These are phyloP conservation scores for Mythimna pallens DNA, from an alignment of 2,888 invertebrate genomes.

Conservation along the genomic window DNA sequence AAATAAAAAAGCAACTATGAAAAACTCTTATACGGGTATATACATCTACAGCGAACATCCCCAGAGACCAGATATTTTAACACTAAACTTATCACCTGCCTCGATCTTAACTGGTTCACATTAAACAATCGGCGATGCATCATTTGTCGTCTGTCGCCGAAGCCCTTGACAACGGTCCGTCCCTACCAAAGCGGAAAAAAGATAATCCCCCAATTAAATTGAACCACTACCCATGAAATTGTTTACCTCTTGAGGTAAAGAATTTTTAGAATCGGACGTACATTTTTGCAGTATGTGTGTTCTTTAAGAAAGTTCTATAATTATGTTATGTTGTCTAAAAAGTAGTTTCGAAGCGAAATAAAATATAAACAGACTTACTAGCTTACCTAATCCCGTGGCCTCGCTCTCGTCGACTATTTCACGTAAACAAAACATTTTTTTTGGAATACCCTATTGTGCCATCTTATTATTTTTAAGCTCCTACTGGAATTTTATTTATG, in stretches of 20 bases:
- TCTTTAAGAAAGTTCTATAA: neutral
- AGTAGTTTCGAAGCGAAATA: too few relatives aligned
- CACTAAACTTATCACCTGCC: constrained; percentile 59
- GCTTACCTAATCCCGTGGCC: too few relatives aligned
- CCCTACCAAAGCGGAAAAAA: constrained; percentile 81
- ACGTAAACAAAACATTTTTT: too few relatives aligned
- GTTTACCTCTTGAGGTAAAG: constrained; percentile 85
- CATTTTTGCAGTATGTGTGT: constrained; percentile 10
- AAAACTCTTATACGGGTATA: neutral
- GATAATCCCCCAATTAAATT: constrained; percentile 88
- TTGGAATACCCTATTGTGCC: too few relatives aligned
- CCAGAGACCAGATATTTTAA: constrained; percentile 30
- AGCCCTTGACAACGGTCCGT: constrained; percentile 84
- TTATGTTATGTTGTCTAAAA: too few relatives aligned
- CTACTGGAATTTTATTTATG: too few relatives aligned
- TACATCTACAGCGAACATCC: neutral
- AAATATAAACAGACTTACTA: too few relatives aligned
- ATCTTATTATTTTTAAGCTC: too few relatives aligned
- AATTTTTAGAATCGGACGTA: constrained; percentile 67
- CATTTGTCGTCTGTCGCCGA: constrained; percentile 85
- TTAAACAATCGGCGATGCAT: constrained; percentile 78
- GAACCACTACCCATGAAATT: constrained; percentile 88
- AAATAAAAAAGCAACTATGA: neutral
- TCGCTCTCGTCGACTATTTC: too few relatives aligned
- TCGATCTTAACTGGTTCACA: constrained; percentile 61